Evolutionary conservation across 2,888 invertebrate genomes (phyloP), one percentile per base, ranked within the genome.

Genomic region (Drosophila picticornis): DNA sequence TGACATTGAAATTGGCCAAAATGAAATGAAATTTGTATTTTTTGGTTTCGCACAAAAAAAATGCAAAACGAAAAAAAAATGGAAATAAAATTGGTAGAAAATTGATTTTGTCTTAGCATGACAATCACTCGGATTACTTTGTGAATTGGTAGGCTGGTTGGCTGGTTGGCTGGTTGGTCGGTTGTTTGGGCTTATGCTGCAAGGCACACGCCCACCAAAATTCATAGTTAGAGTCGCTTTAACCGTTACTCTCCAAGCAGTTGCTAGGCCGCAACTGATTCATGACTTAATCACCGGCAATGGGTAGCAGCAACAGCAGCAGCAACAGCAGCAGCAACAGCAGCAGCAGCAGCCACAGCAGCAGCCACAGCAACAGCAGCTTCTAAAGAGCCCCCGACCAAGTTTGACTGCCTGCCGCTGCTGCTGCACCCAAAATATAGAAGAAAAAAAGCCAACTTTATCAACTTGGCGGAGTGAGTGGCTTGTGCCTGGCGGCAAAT

Each of bases 261-360:
- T 59, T 61, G 66, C 59, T 60, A 53, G 57, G 56, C 83, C 71
- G 63, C 84, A 82, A 80, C 87, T 88, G 86, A 90, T 90, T 90
- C 90, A 90, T 88, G 87, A 78, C 88, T 90, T 87, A 86, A 86
- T 86, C 85, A 89, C 85, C 68, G 77, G 64, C 88, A 83, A 89
- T 85, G 90, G 85, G 90, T 89, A 90, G 85, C 83, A 52, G 69
- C 69, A 29, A 19, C 66, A 64, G 32, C 60, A 43, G 25, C 22
- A 67, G 61, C 53, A 38, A 0, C 89, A 86, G 76, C 69, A 89
- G 84, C 83, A 52, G 68, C 68, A 27, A 16, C 65, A 63, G 25
- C 59, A 43, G 25, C 22, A 67, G 59, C 55, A 38, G 1, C 89
- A 88, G 82, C n/a, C 2, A 65, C 22, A 67, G 59, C 55, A 38